A percentile compares a stretch with the other conserved stretches of the same genome.
Evolutionary conservation across 2,113 vertebrate genomes (phyloP).

Genomic region (Plecturocebus donacophilus): DNA sequence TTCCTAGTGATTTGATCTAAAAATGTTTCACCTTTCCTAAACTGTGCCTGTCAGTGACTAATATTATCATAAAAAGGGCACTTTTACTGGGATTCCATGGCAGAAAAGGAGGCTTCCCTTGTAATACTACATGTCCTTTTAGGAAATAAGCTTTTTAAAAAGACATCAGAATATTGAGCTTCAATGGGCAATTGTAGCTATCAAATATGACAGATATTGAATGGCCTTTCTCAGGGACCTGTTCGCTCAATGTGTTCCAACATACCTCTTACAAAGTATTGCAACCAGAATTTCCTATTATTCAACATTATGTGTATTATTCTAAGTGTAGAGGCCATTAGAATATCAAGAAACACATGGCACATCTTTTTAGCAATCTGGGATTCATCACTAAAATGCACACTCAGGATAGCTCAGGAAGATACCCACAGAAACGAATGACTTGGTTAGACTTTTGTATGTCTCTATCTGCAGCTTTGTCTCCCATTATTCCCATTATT

Average conservation of each 20-base stretch:
- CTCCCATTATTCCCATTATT: background rate
- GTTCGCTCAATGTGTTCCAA: too few relatives aligned
- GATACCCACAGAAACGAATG: background rate
- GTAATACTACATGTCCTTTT: background rate
- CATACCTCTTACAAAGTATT: background rate
- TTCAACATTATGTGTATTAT: background rate
- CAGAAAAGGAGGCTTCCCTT: background rate
- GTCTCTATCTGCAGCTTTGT: background rate
- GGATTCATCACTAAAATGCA: background rate
- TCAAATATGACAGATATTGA: background rate
- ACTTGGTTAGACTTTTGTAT: background rate
- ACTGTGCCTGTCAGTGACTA: background rate
- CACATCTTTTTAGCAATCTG: background rate
- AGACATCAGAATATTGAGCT: background rate
- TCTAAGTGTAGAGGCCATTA: background rate
- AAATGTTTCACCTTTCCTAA: background rate
- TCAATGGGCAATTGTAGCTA: background rate
- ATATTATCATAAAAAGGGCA: background rate
- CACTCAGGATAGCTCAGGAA: background rate
- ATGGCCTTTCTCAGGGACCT: background rate
- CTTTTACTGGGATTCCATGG: background rate
- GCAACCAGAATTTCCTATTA: background rate
- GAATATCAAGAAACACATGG: background rate
- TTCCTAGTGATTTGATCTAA: background rate
- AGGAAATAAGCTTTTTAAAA: background rate